Evolutionary conservation across 2,888 invertebrate genomes (phyloP), one percentile per base, ranked within the genome.

Genomic region (Philaethria dido): DNA sequence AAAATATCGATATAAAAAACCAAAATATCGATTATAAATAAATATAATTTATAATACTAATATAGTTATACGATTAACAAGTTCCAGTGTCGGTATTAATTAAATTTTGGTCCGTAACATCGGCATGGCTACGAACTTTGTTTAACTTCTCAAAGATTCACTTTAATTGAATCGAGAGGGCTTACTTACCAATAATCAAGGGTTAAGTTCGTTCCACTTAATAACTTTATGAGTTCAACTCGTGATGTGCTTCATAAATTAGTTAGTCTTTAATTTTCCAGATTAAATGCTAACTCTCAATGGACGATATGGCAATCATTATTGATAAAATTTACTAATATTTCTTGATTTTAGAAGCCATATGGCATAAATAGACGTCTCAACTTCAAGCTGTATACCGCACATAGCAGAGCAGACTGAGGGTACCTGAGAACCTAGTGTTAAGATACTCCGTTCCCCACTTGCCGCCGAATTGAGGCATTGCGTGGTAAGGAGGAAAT

Each of bases 101-200:
- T 66, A 62, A 66, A 64, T 66, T 68, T 82, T 22, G 52, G 50
- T 33, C 45, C 50, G 22, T n/a, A 52, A 60, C 60, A 47, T 66
- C 66, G 66, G 63, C 61, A 42, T 54, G 57, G 42, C 67, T 50
- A 18, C 18, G 52, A 67, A 69, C 64, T 69, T 67, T 61, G 52
- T 69, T 64, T 54, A 70, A 68, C 68, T 70, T 29, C 54, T 57
- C 69, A 62, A 86, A 87, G 87, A 88, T 88, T 88, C 79, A 71
- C 69, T 78, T 78, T 85, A 90, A 90, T 89, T 81, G 80, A 87
- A 86, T 89, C 80, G 82, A 74, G 72, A 73, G 74, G 69, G 84
- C 83, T 85, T 85, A 86, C 89, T 88, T 88, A 86, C 83, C 86
- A 84, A 88, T 88, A 85, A 86, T 81, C 82, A 76, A 81, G 79